Conservation (phyloP, 2,797 vertebrate genomes). For the Catostomus latipinnis region DNA sequence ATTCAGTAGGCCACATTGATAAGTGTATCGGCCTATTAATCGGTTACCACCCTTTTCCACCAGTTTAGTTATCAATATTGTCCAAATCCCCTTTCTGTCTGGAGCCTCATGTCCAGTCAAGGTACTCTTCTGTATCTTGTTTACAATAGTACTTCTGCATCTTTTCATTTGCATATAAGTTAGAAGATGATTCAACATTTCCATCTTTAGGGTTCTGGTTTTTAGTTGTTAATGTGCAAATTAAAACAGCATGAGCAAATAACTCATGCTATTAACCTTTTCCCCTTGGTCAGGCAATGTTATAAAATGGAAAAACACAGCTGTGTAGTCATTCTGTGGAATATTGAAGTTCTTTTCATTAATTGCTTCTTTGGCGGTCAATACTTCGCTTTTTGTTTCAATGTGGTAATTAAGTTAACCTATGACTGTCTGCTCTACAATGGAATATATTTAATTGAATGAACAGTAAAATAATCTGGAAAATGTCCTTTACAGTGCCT, state of each 20-base stretch:
- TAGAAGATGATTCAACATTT: background rate
- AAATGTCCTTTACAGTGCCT: background rate
- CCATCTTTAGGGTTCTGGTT: background rate
- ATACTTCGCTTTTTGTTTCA: background rate
- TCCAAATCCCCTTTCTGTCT: no score
- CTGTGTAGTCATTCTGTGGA: background rate
- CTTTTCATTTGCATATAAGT: background rate
- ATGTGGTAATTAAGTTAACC: background rate
- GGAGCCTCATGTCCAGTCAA: background rate
- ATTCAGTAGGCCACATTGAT: no score
- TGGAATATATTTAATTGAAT: background rate
- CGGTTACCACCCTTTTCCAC: no score
- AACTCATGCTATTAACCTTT: background rate
- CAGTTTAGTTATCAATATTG: no score
- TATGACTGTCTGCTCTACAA: background rate
- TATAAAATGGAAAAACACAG: background rate
- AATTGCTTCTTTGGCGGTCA: background rate
- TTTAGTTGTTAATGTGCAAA: background rate
- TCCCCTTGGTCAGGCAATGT: background rate
- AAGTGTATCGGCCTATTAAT: no score
- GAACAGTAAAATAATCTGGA: background rate
- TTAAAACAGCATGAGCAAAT: background rate
- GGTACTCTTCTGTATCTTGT: background rate
- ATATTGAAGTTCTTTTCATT: slow-evolving; percentile 14
- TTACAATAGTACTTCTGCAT: background rate